phyloP scores from a whole-genome alignment of 2,797 vertebrate genomes.

The Eleutherodactylus coqui region DNA sequence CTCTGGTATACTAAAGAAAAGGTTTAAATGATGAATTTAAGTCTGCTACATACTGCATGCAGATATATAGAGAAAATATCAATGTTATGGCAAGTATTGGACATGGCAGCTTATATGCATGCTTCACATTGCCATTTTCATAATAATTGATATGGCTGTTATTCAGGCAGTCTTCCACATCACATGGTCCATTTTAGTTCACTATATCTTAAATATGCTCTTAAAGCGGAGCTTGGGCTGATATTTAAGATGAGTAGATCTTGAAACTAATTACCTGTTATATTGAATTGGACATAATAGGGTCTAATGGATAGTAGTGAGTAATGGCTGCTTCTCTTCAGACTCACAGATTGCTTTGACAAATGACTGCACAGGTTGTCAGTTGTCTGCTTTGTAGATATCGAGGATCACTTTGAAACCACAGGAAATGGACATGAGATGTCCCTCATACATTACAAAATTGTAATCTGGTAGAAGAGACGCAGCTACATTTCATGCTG shows the following conservation, averaged over 20 bases:
- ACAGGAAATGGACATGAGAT: slow-evolving; percentile 33
- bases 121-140: background rate
- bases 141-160: slow-evolving; percentile 6
- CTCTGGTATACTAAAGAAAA: background rate
- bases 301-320: slow-evolving; percentile 46
- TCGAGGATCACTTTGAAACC: slow-evolving; percentile 47
- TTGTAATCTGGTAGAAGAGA: slow-evolving; percentile 4
- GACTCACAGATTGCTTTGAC: slow-evolving; percentile 45
- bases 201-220: slow-evolving; percentile 13
- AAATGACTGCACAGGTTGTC: slow-evolving; percentile 41
- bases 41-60: too few relatives aligned
- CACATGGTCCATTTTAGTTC: background rate
- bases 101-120: background rate
- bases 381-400: slow-evolving; percentile 41
- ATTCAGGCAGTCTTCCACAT: background rate
- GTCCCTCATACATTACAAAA: slow-evolving; percentile 37
- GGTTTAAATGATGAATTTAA: background rate
- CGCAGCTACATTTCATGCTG: slow-evolving; percentile 11
- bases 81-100: background rate
- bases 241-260: slow-evolving; percentile 34
- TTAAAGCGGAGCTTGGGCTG: slow-evolving; percentile 15
- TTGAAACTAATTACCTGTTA: slow-evolving; percentile 52
- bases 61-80: background rate
- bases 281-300: slow-evolving; percentile 49
- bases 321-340: slow-evolving; percentile 39